Percentiles rank a stretch among this genome's conserved stretches.
These are phyloP conservation scores for Caenorhabditis inopinata DNA, from an alignment of 1,140 invertebrate species.

Conservation along the genomic window DNA sequence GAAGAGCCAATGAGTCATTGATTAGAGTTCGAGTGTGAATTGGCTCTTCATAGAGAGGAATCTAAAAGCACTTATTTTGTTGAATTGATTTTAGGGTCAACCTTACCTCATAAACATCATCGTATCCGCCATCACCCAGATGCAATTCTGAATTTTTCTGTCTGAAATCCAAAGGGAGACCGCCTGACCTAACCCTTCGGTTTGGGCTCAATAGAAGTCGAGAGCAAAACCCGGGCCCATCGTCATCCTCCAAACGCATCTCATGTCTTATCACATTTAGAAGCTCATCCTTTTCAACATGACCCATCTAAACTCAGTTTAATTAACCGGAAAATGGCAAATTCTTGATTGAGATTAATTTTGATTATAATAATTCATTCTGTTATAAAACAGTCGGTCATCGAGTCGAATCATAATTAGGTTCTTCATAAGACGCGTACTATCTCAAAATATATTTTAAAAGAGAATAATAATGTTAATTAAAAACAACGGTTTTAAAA, in stretches of 20 bases:
- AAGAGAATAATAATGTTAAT: too few relatives aligned
- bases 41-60: constrained; percentile 33
- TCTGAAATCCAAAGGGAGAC: constrained; percentile 30
- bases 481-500: too few relatives aligned
- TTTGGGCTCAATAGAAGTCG: background rate
- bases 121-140: background rate
- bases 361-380: background rate
- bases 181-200: background rate
- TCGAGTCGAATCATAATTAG: too few relatives aligned
- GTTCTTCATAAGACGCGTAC: background rate
- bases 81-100: too few relatives aligned
- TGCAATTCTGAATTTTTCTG: background rate
- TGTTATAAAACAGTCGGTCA: background rate
- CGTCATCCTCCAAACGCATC: constrained; percentile 28
- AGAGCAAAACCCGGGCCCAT: background rate
- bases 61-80: too few relatives aligned
- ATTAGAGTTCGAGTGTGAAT: constrained; percentile 1
- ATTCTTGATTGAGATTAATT: too few relatives aligned
- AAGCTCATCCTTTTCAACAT: background rate
- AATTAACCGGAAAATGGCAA: background rate
- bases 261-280: constrained; percentile 35
- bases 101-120: constrained; percentile 23
- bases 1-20: background rate
- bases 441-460: too few relatives aligned
- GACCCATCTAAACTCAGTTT: background rate